Conservation (phyloP, 2,113 vertebrate genomes). For the Phaethon lepturus region DNA sequence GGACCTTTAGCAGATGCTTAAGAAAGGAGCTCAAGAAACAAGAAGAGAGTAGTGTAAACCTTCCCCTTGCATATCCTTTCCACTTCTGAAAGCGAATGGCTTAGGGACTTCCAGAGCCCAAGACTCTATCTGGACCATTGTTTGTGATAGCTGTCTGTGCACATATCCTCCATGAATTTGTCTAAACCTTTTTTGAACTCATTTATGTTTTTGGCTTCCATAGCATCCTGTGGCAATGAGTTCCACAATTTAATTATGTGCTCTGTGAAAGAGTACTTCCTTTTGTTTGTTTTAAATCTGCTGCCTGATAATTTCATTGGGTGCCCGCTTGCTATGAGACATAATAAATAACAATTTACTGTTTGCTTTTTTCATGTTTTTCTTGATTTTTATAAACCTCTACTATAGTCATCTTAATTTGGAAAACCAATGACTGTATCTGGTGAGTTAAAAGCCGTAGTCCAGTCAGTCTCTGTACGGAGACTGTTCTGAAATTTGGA, state of each 20-base stretch:
- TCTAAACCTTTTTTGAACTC: slow-evolving; percentile 37
- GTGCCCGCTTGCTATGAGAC: background rate
- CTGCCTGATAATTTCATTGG: slow-evolving; percentile 51
- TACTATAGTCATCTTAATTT: background rate
- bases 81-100: background rate
- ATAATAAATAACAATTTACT: background rate
- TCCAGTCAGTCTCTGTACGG: background rate
- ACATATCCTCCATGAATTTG: slow-evolving; percentile 7
- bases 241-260: slow-evolving; percentile 17
- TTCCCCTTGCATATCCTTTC: background rate
- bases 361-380: background rate
- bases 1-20: background rate
- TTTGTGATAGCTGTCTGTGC: background rate
- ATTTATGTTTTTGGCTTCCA: slow-evolving; percentile 36
- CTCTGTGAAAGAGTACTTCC: slow-evolving; percentile 46
- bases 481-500: background rate
- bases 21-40: background rate
- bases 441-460: background rate
- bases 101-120: background rate
- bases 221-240: slow-evolving; percentile 31
- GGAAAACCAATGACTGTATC: background rate
- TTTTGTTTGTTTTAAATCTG: slow-evolving; percentile 40
- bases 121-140: background rate
- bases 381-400: background rate
- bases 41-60: background rate